Evolutionary conservation across 2,888 invertebrate species (phyloP), one percentile per base, ranked within the genome.

Genomic region (Thymelicus sylvestris): DNA sequence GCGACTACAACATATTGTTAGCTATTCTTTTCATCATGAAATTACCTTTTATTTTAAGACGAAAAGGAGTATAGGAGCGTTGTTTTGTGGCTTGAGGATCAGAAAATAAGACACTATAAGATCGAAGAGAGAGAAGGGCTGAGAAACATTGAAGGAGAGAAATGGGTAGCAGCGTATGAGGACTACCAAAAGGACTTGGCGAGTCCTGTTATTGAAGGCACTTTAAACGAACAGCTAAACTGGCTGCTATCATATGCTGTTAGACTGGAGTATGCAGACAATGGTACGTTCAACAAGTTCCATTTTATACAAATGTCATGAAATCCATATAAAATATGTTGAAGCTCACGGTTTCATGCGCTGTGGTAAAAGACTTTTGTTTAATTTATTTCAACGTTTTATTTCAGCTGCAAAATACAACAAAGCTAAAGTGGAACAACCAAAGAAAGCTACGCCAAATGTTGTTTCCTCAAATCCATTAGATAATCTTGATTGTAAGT

Each of bases 51-150:
- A 19, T 19, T 19, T 93, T 4, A 86, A 98, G 98, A 98, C 92
- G 95, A 96, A 77, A 95, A 95, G 74, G 96, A 97, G 80, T 97
- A 97, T 83, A 95, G 97, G 65, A 97, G 96, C 81, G 94, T 98
- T 38, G 95, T 98, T 31, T 89, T 97, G 0, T 99, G 99, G 99
- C 86, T 99, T 68, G 99, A 99, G 89, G 97, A 98, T 83, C 98
- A 98, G 86, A 98, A 98, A 90, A 98, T 99, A 76, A 95, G 98
- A 12, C 96, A 96, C 77, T 98, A 98, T 78, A 96, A 96, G 83
- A 96, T 97, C 71, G 97, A 98, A 83, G 97, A 97, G 75, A 94
- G 98, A 12, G 95, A 95, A 75, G 94, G 92, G 0, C 87, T 99
- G n/a, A 95, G 97, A 59, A 95, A 96, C 76, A 94, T 96, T 2